Base-by-base conservation (phyloP, 2,113 vertebrate genomes). In the Sinocyclocheilus grahami region DNA sequence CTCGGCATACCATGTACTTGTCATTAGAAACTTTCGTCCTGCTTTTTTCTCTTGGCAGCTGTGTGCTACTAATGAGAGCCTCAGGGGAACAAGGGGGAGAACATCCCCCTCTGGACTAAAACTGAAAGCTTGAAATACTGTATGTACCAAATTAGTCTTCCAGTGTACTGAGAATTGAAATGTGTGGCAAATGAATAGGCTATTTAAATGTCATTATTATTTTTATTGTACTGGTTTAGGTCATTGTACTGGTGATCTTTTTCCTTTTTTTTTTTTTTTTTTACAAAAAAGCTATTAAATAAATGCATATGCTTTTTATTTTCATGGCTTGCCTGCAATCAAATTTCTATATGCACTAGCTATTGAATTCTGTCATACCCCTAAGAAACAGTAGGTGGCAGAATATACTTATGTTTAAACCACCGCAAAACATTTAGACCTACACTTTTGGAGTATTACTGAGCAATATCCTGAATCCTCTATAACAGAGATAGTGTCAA, bases 81-180 rank as follows among this genome's bases (percentile, higher is more conserved):
- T 76, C 74, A 67, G 58, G 58, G 71, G 79, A 79, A 81, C 16
- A 86, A 69, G 87, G 42, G 72, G 46, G 11, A 75, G 5, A 48
- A 33, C 86, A 63, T 53, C 42, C 42, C 42, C 12, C 48, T 42
- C 12, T 33, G 48, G 71, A 30, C 37, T 13, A 30, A 79, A 53
- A n/a, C 33, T 69, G 55, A 78, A 86, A 63, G 2, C n/a, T 67
- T 78, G 27, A 80, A 42, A 63, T 18, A 80, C 37, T 80, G 22
- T 63, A 24, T 42, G 22, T 63, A 53, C 11, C 3, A 63, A 63
- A 46, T 42, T 24, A 22, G 10, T 3, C 10, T 24, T 78, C 13
- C 14, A 30, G 3, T 53, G 75, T 42, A 53, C 33, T 24, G 33
- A 78, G 30, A 63, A 33, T 63, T 22, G 12, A 39, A 24, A 39